A percentile compares a stretch with the other conserved stretches of the same genome.
Conservation (phyloP, 2,113 vertebrate genomes). For the Epinephelus lanceolatus region DNA sequence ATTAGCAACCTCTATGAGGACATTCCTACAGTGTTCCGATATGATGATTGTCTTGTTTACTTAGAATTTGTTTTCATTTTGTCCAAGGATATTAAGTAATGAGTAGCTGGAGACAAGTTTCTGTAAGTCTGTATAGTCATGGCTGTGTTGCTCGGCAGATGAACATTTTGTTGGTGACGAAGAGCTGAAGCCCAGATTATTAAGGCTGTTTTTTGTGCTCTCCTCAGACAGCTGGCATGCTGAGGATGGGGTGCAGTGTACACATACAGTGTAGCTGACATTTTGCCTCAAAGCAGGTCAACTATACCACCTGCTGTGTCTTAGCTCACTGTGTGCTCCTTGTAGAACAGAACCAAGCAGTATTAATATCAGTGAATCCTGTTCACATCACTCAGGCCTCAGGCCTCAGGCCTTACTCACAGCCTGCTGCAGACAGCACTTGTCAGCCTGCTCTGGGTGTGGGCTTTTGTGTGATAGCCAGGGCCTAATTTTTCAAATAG, state of each 20-base stretch:
- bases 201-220: background rate
- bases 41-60: background rate
- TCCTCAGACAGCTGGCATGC: background rate
- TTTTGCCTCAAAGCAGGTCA: background rate
- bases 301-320: constrained; percentile 10
- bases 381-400: constrained; percentile 1
- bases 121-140: background rate
- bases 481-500: background rate
- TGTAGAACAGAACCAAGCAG: background rate
- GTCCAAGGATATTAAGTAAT: background rate
- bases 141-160: background rate
- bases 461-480: background rate
- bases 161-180: background rate
- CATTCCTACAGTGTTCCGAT: background rate
- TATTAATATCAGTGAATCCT: background rate
- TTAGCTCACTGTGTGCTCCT: background rate
- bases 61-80: background rate
- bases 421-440: background rate
- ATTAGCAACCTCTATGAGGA: background rate
- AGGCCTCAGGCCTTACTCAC: constrained; percentile 1
- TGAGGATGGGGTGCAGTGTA: constrained; percentile 12
- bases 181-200: background rate
- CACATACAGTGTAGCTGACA: constrained; percentile 28
- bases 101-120: background rate
- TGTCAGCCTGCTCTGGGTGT: constrained; percentile 16